phyloP scores from a whole-genome alignment of 2,888 invertebrate species.

The Didymodactylos carnosus region DNA sequence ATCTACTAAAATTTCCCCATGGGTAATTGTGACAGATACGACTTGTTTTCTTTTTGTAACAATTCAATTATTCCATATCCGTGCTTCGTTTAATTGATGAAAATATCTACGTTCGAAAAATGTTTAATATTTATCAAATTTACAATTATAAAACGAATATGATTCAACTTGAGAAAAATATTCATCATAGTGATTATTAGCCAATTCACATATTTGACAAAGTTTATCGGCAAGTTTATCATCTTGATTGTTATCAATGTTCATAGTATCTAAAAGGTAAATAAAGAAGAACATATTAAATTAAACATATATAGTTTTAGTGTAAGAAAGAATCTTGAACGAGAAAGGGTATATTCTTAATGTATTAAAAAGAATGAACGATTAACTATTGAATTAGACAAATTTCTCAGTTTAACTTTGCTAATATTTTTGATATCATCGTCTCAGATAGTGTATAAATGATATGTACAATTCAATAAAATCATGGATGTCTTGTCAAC shows the following conservation, averaged over 20 bases:
- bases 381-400: no score
- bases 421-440: neutral
- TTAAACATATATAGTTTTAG: no score
- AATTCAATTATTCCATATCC: constrained; percentile 47
- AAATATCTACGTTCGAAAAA: constrained; percentile 44
- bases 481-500: no score
- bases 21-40: no score
- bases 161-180: constrained; percentile 29
- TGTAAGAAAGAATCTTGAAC: no score
- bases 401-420: no score
- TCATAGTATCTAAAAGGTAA: no score
- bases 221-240: constrained; percentile 27
- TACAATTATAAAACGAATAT: neutral
- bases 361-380: no score
- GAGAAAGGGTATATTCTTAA: no score
- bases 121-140: constrained; percentile 56
- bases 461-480: neutral
- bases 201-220: constrained; percentile 45
- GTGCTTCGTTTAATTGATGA: constrained; percentile 39
- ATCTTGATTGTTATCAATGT: neutral
- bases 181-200: constrained; percentile 51
- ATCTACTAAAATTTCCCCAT: no score
- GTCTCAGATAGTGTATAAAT: neutral
- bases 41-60: constrained; percentile 38
- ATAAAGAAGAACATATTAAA: no score